A percentile compares a stretch with the other conserved stretches of the same genome.
Evolutionary conservation across 1,140 invertebrate species (phyloP).

Genomic region (Zaprionus tsacasi): DNA sequence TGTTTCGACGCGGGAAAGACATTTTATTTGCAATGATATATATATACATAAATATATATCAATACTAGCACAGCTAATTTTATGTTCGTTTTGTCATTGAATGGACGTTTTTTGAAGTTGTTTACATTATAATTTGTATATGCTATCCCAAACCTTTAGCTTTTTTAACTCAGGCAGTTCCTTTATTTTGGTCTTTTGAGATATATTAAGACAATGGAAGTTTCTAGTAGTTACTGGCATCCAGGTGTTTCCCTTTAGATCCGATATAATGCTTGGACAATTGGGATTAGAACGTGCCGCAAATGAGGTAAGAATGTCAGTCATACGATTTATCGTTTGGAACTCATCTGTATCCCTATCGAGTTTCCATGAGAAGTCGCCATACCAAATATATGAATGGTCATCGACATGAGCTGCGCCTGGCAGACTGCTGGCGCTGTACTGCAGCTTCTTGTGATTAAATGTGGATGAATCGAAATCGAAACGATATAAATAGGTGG

Average conservation of each 20-base stretch:
- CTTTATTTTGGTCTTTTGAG: conserved; percentile 65
- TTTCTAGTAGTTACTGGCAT: conserved; percentile 54
- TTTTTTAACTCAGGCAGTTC: conserved; percentile 80
- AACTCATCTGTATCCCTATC: conserved; percentile 74
- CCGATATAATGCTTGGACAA: conserved; percentile 43
- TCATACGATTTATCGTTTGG: conserved; percentile 84
- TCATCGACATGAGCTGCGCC: conserved; percentile 88
- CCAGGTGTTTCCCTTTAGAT: conserved; percentile 47
- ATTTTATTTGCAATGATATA: too few relatives aligned
- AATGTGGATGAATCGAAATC: conserved; percentile 78
- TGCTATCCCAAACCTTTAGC: conserved; percentile 57
- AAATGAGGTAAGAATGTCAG: conserved; percentile 84
- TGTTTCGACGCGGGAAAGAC: too few relatives aligned
- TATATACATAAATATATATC: too few relatives aligned
- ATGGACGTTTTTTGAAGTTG: neutral
- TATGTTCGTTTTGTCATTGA: neutral
- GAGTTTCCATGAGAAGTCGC: conserved; percentile 82
- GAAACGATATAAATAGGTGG: conserved; percentile 84
- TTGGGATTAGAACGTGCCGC: conserved; percentile 81
- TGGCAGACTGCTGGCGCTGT: conserved; percentile 69
- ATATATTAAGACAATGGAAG: conserved; percentile 84
- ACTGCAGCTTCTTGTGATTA: conserved; percentile 74
- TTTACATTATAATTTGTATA: conserved; percentile 26
- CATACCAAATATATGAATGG: conserved; percentile 87
- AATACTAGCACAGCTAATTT: neutral